Evolutionary conservation across 2,797 vertebrate genomes (phyloP).

Genomic region (Cercopithecus hamlyni): DNA sequence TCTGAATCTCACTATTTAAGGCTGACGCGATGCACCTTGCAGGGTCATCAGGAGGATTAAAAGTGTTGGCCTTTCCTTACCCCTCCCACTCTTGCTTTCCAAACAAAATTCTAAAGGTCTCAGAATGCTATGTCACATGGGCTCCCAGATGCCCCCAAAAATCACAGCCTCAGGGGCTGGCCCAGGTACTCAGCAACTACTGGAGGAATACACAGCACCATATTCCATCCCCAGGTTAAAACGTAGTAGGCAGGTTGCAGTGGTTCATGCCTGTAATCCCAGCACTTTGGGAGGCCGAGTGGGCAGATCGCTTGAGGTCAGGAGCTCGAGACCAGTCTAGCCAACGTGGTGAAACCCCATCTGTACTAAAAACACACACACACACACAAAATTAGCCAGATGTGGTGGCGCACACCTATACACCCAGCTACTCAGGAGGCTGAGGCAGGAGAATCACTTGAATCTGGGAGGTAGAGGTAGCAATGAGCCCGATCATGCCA

Average conservation of each 20-base stretch:
- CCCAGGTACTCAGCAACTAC: neutral
- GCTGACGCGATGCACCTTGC: fast-evolving
- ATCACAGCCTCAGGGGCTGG: neutral
- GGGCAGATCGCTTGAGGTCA: neutral
- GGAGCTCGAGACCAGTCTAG: neutral
- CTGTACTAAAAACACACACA: neutral
- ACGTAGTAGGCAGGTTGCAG: neutral
- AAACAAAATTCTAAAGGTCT: neutral
- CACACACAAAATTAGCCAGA: neutral
- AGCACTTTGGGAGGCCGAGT: neutral
- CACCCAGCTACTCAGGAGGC: neutral
- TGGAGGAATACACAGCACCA: neutral
- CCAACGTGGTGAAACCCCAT: neutral
- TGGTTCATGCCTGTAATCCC: neutral
- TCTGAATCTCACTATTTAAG: neutral
- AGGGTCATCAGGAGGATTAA: neutral
- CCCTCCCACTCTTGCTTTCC: neutral
- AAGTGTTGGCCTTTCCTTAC: neutral
- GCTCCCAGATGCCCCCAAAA: neutral
- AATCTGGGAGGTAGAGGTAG: neutral
- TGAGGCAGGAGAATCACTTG: neutral
- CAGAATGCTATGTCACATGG: neutral
- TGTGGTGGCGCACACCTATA: neutral
- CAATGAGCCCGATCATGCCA: neutral
- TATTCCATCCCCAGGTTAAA: neutral